phyloP scores from a whole-genome alignment of 37 sponge, comb jelly and placozoan genomes.

The Spongia lamella region DNA sequence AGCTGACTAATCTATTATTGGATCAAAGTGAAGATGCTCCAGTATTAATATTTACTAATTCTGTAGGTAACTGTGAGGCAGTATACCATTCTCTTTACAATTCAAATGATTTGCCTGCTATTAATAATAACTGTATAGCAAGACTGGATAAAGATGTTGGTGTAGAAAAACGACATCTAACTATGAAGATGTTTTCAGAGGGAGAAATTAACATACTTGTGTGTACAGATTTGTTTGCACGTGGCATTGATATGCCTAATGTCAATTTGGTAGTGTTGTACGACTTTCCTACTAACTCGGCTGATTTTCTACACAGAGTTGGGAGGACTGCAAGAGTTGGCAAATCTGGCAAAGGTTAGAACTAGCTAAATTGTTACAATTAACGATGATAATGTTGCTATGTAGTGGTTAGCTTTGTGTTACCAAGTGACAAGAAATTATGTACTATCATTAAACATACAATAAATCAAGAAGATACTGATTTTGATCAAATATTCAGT shows the following conservation, averaged over 20 bases:
- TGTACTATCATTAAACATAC: slow-evolving; percentile 41
- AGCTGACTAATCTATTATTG: too few species aligned
- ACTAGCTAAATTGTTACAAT: too few species aligned
- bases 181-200: slow-evolving; percentile 35
- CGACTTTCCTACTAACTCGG: slow-evolving; percentile 80
- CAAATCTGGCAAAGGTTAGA: slow-evolving; percentile 63
- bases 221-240: slow-evolving; percentile 65
- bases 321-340: slow-evolving; percentile 84
- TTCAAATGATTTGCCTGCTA: background rate
- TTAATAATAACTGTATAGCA: background rate
- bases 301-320: slow-evolving; percentile 77
- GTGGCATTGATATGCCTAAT: slow-evolving; percentile 78
- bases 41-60: slow-evolving; percentile 56
- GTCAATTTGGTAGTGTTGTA: slow-evolving; percentile 72
- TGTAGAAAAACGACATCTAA: slow-evolving; percentile 14
- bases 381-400: background rate
- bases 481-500: slow-evolving; percentile 55
- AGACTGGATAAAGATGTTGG: slow-evolving; percentile 32
- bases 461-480: slow-evolving; percentile 4
- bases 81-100: slow-evolving; percentile 15
- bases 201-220: slow-evolving; percentile 54
- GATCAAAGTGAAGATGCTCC: too few species aligned
- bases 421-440: slow-evolving; percentile 25
- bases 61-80: slow-evolving; percentile 4
- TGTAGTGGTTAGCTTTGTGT: slow-evolving; percentile 29